Conservation (phyloP, 2,888 invertebrate species). For the Leptothorax acervorum region DNA sequence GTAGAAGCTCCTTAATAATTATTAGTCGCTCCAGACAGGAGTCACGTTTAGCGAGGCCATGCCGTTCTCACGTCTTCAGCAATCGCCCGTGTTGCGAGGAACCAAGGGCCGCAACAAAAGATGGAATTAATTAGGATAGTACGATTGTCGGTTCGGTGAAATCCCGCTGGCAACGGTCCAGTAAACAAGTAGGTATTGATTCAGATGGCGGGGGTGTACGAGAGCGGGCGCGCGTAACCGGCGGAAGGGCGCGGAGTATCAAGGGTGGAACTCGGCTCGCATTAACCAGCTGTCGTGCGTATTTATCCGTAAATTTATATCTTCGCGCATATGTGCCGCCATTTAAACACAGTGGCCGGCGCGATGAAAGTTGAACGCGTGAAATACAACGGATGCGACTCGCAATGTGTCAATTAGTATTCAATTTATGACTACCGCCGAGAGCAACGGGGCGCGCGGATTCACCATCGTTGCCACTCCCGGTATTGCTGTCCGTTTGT, state of each 20-base stretch:
- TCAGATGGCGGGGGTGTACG: conserved; percentile 78
- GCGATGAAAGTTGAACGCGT: conserved; percentile 79
- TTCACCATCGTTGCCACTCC: conserved; percentile 33
- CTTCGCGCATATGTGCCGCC: conserved; percentile 78
- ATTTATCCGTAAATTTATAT: conserved; percentile 83
- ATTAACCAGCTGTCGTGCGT: conserved; percentile 80
- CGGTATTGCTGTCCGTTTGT: conserved; percentile 40
- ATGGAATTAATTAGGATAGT: conserved; percentile 81
- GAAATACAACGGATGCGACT: conserved; percentile 76
- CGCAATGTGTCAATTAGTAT: conserved; percentile 80
- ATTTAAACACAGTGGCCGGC: conserved; percentile 74
- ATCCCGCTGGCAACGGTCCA: conserved; percentile 82
- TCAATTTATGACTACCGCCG: conserved; percentile 78
- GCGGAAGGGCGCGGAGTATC: conserved; percentile 58
- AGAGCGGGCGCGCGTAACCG: conserved; percentile 55
- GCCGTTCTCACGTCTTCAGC: conserved; percentile 59
- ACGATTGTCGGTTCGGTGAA: conserved; percentile 78
- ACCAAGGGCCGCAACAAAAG: conserved; percentile 75
- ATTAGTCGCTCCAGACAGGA: conserved; percentile 67
- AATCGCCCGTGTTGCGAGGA: conserved; percentile 71
- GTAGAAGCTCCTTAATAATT: conserved; percentile 64
- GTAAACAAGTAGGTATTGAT: conserved; percentile 83
- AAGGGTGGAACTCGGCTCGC: conserved; percentile 68
- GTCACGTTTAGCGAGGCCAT: conserved; percentile 59
- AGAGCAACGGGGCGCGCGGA: conserved; percentile 60